A percentile compares a stretch with the other conserved stretches of the same genome.
Evolutionary conservation across 2,888 invertebrate genomes (phyloP).

Genomic region (Monopis laevigella): DNA sequence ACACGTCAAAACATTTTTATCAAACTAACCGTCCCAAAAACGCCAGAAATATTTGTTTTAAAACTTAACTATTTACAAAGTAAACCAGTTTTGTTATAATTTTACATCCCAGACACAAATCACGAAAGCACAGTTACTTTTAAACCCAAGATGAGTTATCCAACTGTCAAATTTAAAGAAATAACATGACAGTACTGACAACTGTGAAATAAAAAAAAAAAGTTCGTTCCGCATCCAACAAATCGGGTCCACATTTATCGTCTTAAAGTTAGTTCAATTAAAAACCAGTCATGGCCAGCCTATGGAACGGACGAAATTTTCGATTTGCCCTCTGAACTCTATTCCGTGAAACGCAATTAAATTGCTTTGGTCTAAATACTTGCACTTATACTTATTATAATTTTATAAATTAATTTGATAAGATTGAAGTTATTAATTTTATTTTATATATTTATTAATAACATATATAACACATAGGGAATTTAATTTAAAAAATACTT

Average conservation of each 20-base stretch:
- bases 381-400: no score
- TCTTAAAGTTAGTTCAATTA: conserved; percentile 26
- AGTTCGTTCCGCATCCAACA: conserved; percentile 5
- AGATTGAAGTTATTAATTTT: no score
- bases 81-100: no score
- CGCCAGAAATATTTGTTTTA: no score
- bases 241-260: conserved; percentile 7
- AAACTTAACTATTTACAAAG: no score
- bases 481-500: no score
- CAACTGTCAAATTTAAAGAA: conserved; percentile 15
- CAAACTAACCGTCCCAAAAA: no score
- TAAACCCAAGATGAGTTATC: conserved; percentile 8
- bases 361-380: conserved; percentile 41
- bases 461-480: no score
- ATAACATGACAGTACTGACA: conserved; percentile 14
- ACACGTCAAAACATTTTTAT: no score
- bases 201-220: conserved; percentile 10
- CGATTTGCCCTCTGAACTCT: conserved; percentile 34
- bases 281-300: conserved; percentile 34
- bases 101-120: no score
- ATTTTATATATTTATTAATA: no score
- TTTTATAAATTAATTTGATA: no score
- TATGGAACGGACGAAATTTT: conserved; percentile 27
- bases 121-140: conserved; percentile 1
- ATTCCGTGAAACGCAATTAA: conserved; percentile 43